Percentiles rank a stretch among this genome's conserved stretches.
Evolutionary conservation across 2,888 invertebrate species (phyloP).

Genomic region (Dugesia japonica): DNA sequence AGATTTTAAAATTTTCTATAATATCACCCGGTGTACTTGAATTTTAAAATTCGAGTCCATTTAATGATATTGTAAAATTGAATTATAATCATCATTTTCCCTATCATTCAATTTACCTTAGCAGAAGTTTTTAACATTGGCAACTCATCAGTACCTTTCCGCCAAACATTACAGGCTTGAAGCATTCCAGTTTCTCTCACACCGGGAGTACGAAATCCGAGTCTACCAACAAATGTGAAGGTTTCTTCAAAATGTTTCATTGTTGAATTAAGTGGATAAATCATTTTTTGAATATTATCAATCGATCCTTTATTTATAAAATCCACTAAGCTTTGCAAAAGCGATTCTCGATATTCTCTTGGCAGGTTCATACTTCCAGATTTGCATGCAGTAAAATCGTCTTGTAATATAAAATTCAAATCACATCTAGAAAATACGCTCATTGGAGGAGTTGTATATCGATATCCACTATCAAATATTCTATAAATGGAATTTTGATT

Average conservation of each 20-base stretch:
- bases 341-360: neutral
- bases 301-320: neutral
- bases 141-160: neutral
- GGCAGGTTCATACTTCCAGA: neutral
- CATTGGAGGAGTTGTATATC: neutral
- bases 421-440: neutral
- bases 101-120: neutral
- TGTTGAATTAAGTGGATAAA: neutral
- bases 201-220: neutral
- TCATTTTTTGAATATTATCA: constrained; percentile 21
- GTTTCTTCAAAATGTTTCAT: constrained; percentile 28
- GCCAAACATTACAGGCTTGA: constrained; percentile 12
- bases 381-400: neutral
- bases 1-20: neutral
- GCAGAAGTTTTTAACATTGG: neutral
- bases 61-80: neutral
- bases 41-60: neutral
- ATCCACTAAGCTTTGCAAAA: neutral
- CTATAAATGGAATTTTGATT: constrained; percentile 20
- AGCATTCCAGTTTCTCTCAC: neutral
- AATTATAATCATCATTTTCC: neutral
- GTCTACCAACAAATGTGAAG: constrained; percentile 1
- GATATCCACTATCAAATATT: constrained; percentile 3
- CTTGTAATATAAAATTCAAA: constrained; percentile 14
- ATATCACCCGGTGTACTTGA: constrained; percentile 20